These are phyloP conservation scores for Phainopepla nitens DNA, from an alignment of 2,113 vertebrate genomes.

Conservation along the genomic window DNA sequence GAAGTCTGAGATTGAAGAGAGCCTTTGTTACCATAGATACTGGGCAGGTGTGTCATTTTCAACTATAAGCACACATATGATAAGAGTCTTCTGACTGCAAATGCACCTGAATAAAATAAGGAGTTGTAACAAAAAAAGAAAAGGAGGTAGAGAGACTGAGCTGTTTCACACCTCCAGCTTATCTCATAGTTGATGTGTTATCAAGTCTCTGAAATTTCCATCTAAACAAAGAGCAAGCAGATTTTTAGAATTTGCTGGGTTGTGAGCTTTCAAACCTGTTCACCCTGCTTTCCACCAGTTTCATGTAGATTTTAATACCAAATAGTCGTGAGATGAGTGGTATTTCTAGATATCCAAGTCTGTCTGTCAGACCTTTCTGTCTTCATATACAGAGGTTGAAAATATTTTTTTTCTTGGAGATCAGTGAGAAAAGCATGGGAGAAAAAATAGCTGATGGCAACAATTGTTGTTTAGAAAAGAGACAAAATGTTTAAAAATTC, in stretches of 20 bases:
- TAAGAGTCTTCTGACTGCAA: conserved; percentile 59
- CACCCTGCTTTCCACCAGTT: not conserved
- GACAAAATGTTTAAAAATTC: conserved; percentile 22
- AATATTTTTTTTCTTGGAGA: not conserved
- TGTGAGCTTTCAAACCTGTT: conserved; percentile 58
- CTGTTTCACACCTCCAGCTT: conserved; percentile 43
- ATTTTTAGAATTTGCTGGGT: conserved; percentile 40
- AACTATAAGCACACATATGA: conserved; percentile 64
- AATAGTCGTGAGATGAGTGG: not conserved
- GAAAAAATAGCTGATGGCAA: conserved; percentile 43
- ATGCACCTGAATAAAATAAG: conserved; percentile 68
- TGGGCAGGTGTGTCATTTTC: conserved; percentile 72
- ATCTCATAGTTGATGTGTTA: conserved; percentile 13
- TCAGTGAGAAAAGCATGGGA: not conserved
- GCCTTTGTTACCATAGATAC: conserved; percentile 77
- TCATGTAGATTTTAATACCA: not conserved
- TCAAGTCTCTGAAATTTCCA: conserved; percentile 43
- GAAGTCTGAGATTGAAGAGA: conserved; percentile 64
- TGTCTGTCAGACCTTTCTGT: conserved; percentile 1
- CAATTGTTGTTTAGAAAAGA: conserved; percentile 5
- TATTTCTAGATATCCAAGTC: conserved; percentile 39
- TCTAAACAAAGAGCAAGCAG: conserved; percentile 60
- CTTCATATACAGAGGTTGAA: not conserved
- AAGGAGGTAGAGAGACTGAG: not conserved
- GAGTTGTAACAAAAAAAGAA: not conserved